Evolutionary conservation across 2,113 vertebrate genomes (phyloP), one percentile per base, ranked within the genome.

Genomic region (Silurus meridionalis): DNA sequence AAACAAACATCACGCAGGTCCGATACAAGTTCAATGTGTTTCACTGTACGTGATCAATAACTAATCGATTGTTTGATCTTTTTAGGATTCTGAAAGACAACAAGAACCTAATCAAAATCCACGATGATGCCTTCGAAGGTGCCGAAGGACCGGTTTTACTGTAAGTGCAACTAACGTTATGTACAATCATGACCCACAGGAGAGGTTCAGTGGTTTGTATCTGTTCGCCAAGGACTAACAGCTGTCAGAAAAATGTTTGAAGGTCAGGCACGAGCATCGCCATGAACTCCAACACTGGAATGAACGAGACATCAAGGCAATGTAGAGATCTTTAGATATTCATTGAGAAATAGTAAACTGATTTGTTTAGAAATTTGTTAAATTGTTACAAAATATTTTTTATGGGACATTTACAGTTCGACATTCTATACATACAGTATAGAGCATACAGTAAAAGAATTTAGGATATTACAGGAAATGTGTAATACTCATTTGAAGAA

Each of bases 61-160:
- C 21, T 7, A 17, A 63, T 25, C 72, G 78, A 25, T 23, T 88
- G 37, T 85, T 87, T 63, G 61, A 85, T 88, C 14, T 6, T 87
- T 91, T 88, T 90, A 98, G 97, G 88, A 95, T 96, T 89, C 92
- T 99, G 60, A 97, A 95, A 90, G 95, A 95, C 91, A 98, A 99
- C 77, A 92, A 83, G 79, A 91, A 93, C 85, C 96, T 99, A 50
- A 90, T 91, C 81, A 67, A 92, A 90, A 97, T 99, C 63, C 95
- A 97, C 82, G 92, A 95, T 0, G 94, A 95, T 8, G 97, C 97
- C 80, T 96, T 99, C 89, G 93, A 89, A 90, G 97, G 97, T 64
- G 95, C 97, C 80, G 92, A 83, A 0, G 97, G 97, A 88, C 97
- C 97, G 3, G 95, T 89, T 37, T 86, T 94, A 75, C 92, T 98